These are phyloP conservation scores for Thalassaphorura encarpata DNA, from an alignment of 1,140 invertebrate species.

Conservation along the genomic window DNA sequence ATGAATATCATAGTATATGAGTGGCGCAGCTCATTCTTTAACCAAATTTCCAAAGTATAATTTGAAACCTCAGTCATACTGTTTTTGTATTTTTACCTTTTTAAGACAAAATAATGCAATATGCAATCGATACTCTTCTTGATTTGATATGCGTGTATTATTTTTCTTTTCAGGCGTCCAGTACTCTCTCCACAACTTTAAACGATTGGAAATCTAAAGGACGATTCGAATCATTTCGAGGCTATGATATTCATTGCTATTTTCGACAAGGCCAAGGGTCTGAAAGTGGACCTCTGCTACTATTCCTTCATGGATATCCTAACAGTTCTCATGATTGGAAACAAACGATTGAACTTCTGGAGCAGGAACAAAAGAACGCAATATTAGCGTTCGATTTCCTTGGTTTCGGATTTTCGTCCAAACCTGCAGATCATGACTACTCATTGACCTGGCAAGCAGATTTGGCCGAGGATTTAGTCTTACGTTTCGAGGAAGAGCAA, in stretches of 20 bases:
- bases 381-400: slow-evolving; percentile 16
- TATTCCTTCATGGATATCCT: slow-evolving; percentile 19
- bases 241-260: not conserved
- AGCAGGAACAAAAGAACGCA: not conserved
- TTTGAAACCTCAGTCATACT: no score
- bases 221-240: not conserved
- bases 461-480: slow-evolving; percentile 8
- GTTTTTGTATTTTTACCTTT: no score
- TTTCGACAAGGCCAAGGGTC: not conserved
- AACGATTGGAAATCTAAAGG: not conserved
- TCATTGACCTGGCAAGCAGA: slow-evolving; percentile 17
- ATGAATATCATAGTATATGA: no score
- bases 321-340: slow-evolving; percentile 15
- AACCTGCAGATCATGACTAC: slow-evolving; percentile 13
- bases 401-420: slow-evolving; percentile 17
- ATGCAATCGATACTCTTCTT: no score
- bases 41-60: no score
- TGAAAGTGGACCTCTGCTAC: not conserved
- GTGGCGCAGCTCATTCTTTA: no score
- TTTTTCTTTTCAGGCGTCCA: no score
- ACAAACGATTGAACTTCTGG: slow-evolving; percentile 2
- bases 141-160: no score
- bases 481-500: not conserved
- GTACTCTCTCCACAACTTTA: no score
- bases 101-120: no score